Evolutionary conservation across 2,113 vertebrate species (phyloP), one percentile per base, ranked within the genome.

Genomic region (Leptobrachium leishanense): DNA sequence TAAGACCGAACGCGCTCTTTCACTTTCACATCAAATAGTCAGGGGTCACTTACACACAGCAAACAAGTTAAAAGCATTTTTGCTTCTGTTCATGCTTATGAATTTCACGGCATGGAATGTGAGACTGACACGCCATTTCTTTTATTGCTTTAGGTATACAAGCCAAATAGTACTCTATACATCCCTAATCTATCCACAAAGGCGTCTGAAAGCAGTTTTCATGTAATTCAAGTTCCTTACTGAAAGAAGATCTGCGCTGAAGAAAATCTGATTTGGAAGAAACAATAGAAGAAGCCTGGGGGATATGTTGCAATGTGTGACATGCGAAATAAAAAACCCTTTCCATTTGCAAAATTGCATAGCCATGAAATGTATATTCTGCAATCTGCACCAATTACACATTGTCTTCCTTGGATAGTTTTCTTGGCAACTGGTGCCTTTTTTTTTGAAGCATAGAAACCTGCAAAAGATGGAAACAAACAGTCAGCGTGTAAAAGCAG

Each of bases 331-430:
- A 81, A 79, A 73, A 80, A 84, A 85, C 79, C 46, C 40, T 85
- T 85, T 82, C 10, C n/a, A 73, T 8, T 77, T 85, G 76, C 70
- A 84, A 84, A 88, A 77, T 59, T 5, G 5, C 76, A 74, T 82
- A 55, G 62, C 63, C 78, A 3, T 55, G 53, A 73, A 84, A 82
- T 77, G 66, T 75, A 83, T 75, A 69, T 84, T 75, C 54, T 44
- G 1, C 71, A 85, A 68, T 74, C 54, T 43, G 1, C 68, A 86
- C 75, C 84, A 86, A 87, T 88, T 88, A 89, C 75, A 83, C 67
- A 31, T 2, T 82, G 59, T 82, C 76, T 85, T 85, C 87, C 82
- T 84, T 68, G 84, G 46, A 78, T 85, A 86, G 87, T 84, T 81
- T 71, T 76, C 20, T 71, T 85, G 76, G 80, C 81, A 83, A n/a